phyloP scores from a whole-genome alignment of 1,140 invertebrate species.

The Caenorhabditis tropicalis region DNA sequence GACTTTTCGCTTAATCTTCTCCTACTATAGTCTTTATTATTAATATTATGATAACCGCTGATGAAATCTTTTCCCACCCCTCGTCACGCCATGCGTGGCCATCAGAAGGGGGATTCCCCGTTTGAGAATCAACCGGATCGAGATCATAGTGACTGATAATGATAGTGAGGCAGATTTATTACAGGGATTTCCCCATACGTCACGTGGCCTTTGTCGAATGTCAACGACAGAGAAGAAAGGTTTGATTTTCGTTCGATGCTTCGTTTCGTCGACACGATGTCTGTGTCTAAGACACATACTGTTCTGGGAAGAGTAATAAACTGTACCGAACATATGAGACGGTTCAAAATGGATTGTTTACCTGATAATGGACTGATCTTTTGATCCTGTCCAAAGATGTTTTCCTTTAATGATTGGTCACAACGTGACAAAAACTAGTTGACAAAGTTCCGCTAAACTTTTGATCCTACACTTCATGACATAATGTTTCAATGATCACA shows the following conservation, averaged over 20 bases:
- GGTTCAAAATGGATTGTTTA: background rate
- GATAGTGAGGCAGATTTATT: background rate
- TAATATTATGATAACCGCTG: background rate
- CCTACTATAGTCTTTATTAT: background rate
- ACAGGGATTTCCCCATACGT: conserved; percentile 39
- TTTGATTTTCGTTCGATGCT: conserved; percentile 30
- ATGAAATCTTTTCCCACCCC: background rate
- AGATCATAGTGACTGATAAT: background rate
- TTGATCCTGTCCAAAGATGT: background rate
- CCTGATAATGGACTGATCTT: background rate
- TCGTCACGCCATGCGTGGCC: background rate
- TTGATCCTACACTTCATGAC: background rate
- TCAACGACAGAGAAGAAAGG: conserved; percentile 7
- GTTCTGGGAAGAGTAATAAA: conserved; percentile 1
- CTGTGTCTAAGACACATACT: background rate
- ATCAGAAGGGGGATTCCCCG: background rate
- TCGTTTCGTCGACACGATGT: background rate
- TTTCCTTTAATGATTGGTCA: background rate
- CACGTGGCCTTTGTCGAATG: conserved; percentile 5
- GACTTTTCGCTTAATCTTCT: background rate
- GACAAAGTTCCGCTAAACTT: background rate
- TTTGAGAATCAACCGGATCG: conserved; percentile 5
- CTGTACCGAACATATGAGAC: conserved; percentile 6
- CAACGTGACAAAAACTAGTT: background rate
- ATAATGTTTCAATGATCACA: background rate